Evolutionary conservation across 1,140 invertebrate species (phyloP), one percentile per base, ranked within the genome.

Genomic region (Cheumatopsyche charites): DNA sequence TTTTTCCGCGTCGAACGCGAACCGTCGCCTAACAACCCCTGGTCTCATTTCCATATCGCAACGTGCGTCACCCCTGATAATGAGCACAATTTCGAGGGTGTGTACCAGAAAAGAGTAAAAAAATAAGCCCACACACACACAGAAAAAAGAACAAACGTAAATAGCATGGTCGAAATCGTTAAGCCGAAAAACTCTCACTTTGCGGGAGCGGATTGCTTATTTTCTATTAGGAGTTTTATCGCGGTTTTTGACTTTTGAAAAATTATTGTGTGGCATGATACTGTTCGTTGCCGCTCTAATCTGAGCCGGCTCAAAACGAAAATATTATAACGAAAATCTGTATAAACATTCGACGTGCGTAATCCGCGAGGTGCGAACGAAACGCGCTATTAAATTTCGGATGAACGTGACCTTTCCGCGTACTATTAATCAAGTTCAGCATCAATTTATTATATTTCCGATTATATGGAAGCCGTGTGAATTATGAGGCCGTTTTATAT

Each of bases 201-300:
- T 55, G 41, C 42, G 55, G 12, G 55, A 36, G 29, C 13, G 67
- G 29, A 69, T 58, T 26, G 49, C 13, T 29, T 69, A n/a, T 47
- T 61, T 69, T 58, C 29, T 69, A 58, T 69, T 52, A 45, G 19
- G 52, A 23, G 41, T 62, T 26, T 69, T 69, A 58, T 58, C 41
- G 58, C 36, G 7, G 42, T 66, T 66, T 36, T 66, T 66, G 63
- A 66, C 63, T 66, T 66, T 70, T 70, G 67, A 70, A 70, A 70
- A 70, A 70, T 70, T 70, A 61, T 70, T 43, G n/a, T 19, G 21
- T 43, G 23, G 36, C 67, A 70, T 70, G 67, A 70, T 42, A 66
- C 43, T 15, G 29, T 41, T n/a, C 29, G 29, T 36, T 36, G 3
- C 29, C 9, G 3, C 9, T 36, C 29, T 36, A 36, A 36, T 36